A percentile compares a stretch with the other conserved stretches of the same genome.
Conservation (phyloP, 2,888 invertebrate genomes). For the Philonicus albiceps region DNA sequence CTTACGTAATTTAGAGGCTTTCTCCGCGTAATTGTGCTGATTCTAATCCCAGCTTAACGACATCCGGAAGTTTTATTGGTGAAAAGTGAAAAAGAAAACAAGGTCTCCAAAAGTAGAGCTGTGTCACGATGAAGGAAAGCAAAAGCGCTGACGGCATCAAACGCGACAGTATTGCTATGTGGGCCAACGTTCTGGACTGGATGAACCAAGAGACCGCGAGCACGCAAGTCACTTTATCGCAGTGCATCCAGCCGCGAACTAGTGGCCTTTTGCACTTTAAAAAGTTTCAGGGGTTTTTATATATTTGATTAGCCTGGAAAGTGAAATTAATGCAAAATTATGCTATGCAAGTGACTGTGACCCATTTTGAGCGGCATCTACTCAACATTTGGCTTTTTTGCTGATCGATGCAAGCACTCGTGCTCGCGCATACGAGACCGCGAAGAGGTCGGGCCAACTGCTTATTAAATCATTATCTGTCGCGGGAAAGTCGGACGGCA, state of each 20-base stretch:
- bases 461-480: conserved; percentile 30
- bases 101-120: not conserved
- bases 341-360: conserved; percentile 23
- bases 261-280: conserved; percentile 4
- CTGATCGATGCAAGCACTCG: conserved; percentile 13
- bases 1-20: not conserved
- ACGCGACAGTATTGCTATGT: not conserved
- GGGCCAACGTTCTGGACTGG: not conserved
- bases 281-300: not conserved
- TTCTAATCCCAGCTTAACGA: not conserved
- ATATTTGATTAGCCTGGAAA: conserved; percentile 9
- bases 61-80: not conserved
- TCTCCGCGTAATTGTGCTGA: not conserved
- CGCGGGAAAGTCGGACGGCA: not conserved
- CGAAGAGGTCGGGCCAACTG: not conserved
- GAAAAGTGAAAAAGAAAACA: conserved; percentile 5
- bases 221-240: not conserved
- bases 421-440: not conserved
- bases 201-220: not conserved
- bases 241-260: not conserved
- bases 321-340: conserved; percentile 39
- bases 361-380: not conserved
- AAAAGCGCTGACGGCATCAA: not conserved
- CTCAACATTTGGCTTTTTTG: not conserved
- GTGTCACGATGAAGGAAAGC: not conserved